These are phyloP conservation scores for Picathartes gymnocephalus DNA, from an alignment of 2,113 vertebrate species.

Conservation along the genomic window DNA sequence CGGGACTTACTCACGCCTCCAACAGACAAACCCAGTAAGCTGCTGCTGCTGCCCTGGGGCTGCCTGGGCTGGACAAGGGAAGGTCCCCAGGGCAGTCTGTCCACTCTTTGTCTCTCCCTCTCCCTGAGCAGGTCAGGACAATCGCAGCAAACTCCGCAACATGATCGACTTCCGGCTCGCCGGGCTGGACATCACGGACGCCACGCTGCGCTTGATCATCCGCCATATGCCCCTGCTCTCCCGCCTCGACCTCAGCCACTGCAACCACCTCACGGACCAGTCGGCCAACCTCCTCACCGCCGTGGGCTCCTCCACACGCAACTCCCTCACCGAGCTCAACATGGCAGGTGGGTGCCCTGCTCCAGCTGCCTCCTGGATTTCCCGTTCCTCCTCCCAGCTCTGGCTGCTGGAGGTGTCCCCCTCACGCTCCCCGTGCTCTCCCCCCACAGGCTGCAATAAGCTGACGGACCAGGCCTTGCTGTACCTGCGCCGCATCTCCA, in stretches of 20 bases:
- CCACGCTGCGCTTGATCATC: slow-evolving; percentile 93
- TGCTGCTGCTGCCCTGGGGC: not conserved
- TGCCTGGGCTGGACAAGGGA: not conserved
- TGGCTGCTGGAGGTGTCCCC: not conserved
- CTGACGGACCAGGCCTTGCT: slow-evolving; percentile 91
- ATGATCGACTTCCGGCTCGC: slow-evolving; percentile 93
- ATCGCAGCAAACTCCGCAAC: slow-evolving; percentile 93
- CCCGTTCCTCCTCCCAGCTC: fast-evolving
- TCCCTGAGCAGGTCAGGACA: slow-evolving; percentile 83
- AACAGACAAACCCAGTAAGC: slow-evolving; percentile 79
- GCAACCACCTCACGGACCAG: slow-evolving; percentile 91
- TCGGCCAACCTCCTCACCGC: slow-evolving; percentile 94
- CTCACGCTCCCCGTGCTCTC: not conserved
- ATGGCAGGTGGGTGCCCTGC: slow-evolving; percentile 79
- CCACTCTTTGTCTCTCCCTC: not conserved
- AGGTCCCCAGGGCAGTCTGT: not conserved
- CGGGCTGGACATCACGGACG: slow-evolving; percentile 91
- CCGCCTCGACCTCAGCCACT: slow-evolving; percentile 94
- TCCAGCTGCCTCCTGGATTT: not conserved
- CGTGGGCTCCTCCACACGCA: slow-evolving; percentile 93
- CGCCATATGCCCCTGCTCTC: slow-evolving; percentile 96
- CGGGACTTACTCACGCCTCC: slow-evolving; percentile 91
- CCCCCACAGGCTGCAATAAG: slow-evolving; percentile 88
- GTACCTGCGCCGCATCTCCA: slow-evolving; percentile 89
- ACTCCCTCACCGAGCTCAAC: slow-evolving; percentile 93